A percentile compares a stretch with the other conserved stretches of the same genome.
phyloP scores from a whole-genome alignment of 2,888 invertebrate species.

The Cheiracanthium punctorium region DNA sequence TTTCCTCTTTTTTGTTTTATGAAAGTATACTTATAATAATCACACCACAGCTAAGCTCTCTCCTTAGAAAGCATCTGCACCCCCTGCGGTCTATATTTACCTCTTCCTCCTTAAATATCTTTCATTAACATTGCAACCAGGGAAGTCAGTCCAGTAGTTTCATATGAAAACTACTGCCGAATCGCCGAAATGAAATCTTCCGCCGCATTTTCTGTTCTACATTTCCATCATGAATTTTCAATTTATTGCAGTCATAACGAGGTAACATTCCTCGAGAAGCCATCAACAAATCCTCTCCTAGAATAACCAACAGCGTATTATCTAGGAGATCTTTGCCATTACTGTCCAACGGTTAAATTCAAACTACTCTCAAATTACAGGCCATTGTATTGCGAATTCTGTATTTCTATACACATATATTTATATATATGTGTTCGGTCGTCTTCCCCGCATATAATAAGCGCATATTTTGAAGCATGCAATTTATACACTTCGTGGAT shows the following conservation, averaged over 20 bases:
- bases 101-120: too few relatives aligned
- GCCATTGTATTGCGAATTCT: background rate
- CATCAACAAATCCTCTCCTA: background rate
- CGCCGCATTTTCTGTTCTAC: background rate
- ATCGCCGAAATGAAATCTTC: background rate
- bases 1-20: too few relatives aligned
- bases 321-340: background rate
- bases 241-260: background rate
- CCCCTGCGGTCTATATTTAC: too few relatives aligned
- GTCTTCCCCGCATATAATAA: background rate
- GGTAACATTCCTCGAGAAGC: background rate
- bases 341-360: constrained; percentile 3
- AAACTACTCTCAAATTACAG: constrained; percentile 6
- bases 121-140: too few relatives aligned
- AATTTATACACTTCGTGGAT: background rate
- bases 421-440: too few relatives aligned
- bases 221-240: background rate
- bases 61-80: too few relatives aligned
- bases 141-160: too few relatives aligned
- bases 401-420: background rate
- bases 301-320: background rate
- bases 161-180: background rate
- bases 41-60: too few relatives aligned
- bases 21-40: too few relatives aligned
- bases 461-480: background rate